Base-by-base conservation (phyloP, 2,888 invertebrate genomes). In the Halocaridina rubra region DNA sequence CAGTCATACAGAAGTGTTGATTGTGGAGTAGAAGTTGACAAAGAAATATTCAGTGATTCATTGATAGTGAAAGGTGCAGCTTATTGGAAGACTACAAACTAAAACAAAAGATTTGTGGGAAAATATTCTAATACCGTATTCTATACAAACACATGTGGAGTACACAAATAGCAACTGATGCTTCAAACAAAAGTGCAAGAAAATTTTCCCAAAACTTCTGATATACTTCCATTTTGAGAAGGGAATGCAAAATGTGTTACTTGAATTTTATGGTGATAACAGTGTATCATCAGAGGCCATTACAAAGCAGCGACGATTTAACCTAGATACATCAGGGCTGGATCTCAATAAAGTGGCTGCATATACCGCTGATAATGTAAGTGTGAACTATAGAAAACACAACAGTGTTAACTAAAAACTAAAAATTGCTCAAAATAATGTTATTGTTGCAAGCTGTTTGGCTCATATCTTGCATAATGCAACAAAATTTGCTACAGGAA, bases 61-160 rank as follows among this genome's bases (percentile, higher is more conserved):
- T 64, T 64, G 22, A 61, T 61, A 78, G 64, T 61, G 33, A 33
- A 64, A 24, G 32, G 78, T 61, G 78, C 64, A 64, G 64, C 78
- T 64, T 77, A 32, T 77, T 57, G 69, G 77, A 71, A 53, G 69
- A n/a, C n/a, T n/a, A n/a, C n/a, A n/a, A 75, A 77, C 69, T 77
- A 77, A 82, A 82, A 29, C 67, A 81, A 61, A 69, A 69, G 53
- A 30, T 61, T 67, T 82, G 82, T 67, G 82, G 76, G 67, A 82
- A 82, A 82, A 82, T 82, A 82, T 82, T 82, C 57, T 77, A 82
- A 71, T 77, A 0, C 71, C 77, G 24, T 82, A 82, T 82, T 82
- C 77, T 82, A 71, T 82, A 69, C 24, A 82, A 77, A 77, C 32
- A 29, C 76, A 77, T 30, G 67, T 77, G 75, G 81, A 81, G 67